Evolutionary conservation across 2,888 invertebrate genomes (phyloP).

Genomic region (Dynastes grantii): DNA sequence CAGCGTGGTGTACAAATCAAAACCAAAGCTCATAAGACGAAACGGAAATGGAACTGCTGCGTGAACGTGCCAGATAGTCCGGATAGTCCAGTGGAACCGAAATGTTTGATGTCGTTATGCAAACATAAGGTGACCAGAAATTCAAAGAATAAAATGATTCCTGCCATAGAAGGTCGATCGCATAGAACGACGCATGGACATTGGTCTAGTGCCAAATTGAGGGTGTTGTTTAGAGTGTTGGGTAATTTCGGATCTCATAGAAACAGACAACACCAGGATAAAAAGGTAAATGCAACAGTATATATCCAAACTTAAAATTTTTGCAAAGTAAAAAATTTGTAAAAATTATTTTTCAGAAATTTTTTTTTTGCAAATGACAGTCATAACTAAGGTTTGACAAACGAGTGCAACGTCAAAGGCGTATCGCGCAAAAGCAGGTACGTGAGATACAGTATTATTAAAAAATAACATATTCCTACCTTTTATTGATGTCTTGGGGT

Average conservation of each 20-base stretch:
- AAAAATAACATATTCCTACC: too few relatives aligned
- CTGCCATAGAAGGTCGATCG: constrained; percentile 62
- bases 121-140: constrained; percentile 62
- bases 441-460: too few relatives aligned
- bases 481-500: too few relatives aligned
- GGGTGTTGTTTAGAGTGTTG: constrained; percentile 68
- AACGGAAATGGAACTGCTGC: constrained; percentile 76
- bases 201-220: constrained; percentile 69
- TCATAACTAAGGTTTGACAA: neutral
- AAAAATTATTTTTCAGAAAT: too few relatives aligned
- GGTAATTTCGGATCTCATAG: constrained; percentile 59
- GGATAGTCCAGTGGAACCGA: constrained; percentile 70
- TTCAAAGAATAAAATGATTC: constrained; percentile 47
- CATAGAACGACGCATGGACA: constrained; percentile 65
- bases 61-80: constrained; percentile 76
- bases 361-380: neutral
- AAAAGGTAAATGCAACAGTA: constrained; percentile 37
- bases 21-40: constrained; percentile 62
- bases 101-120: constrained; percentile 68
- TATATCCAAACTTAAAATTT: too few relatives aligned
- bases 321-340: too few relatives aligned
- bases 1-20: constrained; percentile 48
- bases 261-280: constrained; percentile 51
- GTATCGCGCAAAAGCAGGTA: too few relatives aligned
- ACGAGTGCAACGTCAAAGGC: too few relatives aligned